Base-by-base conservation (phyloP, 2,797 vertebrate species). In the Myotis vivesi region DNA sequence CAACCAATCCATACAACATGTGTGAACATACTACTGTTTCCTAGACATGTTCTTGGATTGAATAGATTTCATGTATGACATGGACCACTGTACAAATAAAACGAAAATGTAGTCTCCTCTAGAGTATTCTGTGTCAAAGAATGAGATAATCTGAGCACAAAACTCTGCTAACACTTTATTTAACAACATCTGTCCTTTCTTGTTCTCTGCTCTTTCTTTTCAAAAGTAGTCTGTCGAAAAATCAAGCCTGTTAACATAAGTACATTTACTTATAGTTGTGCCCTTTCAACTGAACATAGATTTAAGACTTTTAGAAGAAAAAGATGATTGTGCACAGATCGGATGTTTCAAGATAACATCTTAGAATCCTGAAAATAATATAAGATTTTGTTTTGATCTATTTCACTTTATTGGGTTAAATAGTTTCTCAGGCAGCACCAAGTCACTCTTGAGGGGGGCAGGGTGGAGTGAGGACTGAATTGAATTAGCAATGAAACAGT, bases 231-330 rank as follows among this genome's bases (percentile, higher is more conserved):
- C 38, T 51, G 5, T 72, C 49, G 75, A 77, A 77, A 90, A 93
- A 81, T 33, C 11, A 71, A 87, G 73, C 23, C n/a, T 20, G 4
- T 12, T 75, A 38, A 62, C 57, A 81, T 62, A 94, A 95, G 59
- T 13, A n/a, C 11, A 89, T 86, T 91, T 62, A 41, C 53, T 83
- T 92, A 33, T 6, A 91, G 76, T 49, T 55, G 53, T 5, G 12
- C 2, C 30, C 92, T 91, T 49, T 82, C 53, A 17, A 64, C 2
- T 79, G 64, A 92, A 38, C 17, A 62, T 2, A 76, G 15, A 75
- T 57, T 81, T 93, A 88, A 75, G 36, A 76, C 1, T 53, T 88
- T 80, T 71, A 51, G 9, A 76, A 95, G 46, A 71, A 87, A 83
- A 68, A 75, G 25, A 80, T 38, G 20, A 41, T 0, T 44, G 2